Base-by-base conservation (phyloP, 2,888 invertebrate genomes). In the Ypsolopha scabrella region DNA sequence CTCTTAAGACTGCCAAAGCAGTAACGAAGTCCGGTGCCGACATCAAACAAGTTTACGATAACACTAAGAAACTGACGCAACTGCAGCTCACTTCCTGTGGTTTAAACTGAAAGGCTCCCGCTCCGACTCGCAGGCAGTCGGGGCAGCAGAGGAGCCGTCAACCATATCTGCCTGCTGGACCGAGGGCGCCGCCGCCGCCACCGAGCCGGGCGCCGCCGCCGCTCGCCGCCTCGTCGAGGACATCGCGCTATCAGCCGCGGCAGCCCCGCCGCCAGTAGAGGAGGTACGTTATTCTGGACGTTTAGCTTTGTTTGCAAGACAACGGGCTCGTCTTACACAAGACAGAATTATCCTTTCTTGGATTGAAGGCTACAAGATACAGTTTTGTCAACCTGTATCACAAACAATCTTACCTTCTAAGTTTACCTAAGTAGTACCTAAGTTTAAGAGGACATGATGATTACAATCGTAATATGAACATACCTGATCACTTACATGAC, bases 1-100 rank as follows among this genome's bases (percentile, higher is more conserved):
- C 54, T 4, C 37, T 60, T 36, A 60, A 57, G 45, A 46, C 57
- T 1, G 60, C 57, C 7, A 61, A 57, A 45, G 51, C 57, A 0
- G 51, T 60, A 6, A 51, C 47, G 2, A 60, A 54, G 48, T 54
- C 59, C 2, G 58, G 55, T 1, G 48, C 50, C 7, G 59, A 56
- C 6, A 7, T 59, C 4, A 55, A 54, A 52, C 6, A 6, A 1
- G 3, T 14, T 39, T 14, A 37, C 9, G n/a, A 36, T 33, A 13
- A 36, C 35, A 13, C 13, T 36, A 33, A 49, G 37, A n/a, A 50
- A 24, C 13, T 49, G 43, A 38, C 7, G 38, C 38, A 38, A 10
- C 38, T 37, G 11, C 37, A 11, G 11, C 37, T 10, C 52, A 14
- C 34, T 11, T 9, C 36, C 44, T 8, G 41, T 41, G 11, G 41